Conservation (phyloP, 1,140 invertebrate genomes). For the Ceratina australensis region DNA sequence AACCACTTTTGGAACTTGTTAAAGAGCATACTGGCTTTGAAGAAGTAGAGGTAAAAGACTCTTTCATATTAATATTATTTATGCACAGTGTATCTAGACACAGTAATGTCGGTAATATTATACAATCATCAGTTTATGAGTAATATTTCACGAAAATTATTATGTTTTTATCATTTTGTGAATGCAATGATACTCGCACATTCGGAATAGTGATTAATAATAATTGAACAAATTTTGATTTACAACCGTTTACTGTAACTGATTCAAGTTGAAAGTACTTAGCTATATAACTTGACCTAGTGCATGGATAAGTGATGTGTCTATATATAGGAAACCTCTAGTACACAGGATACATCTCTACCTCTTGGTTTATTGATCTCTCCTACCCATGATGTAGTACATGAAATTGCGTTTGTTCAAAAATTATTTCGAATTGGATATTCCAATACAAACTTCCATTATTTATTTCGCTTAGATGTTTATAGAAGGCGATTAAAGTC, state of each 20-base stretch:
- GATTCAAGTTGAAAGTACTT: conserved; percentile 64
- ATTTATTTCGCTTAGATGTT: too few species aligned
- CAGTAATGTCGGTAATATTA: neutral
- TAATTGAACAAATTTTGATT: neutral
- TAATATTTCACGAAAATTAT: too few species aligned
- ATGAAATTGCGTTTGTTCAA: conserved; percentile 34
- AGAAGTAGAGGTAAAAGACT: conserved; percentile 82
- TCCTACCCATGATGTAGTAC: conserved; percentile 58
- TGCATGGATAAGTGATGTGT: conserved; percentile 74
- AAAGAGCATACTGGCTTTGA: conserved; percentile 92
- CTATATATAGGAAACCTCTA: conserved; percentile 71
- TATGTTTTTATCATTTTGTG: too few species aligned
- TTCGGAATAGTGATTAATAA: neutral
- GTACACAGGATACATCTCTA: conserved; percentile 71
- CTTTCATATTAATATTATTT: neutral
- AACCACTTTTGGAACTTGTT: conserved; percentile 91
- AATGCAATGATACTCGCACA: too few species aligned
- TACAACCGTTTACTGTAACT: conserved; percentile 11
- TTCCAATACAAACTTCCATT: neutral
- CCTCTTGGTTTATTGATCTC: conserved; percentile 78
- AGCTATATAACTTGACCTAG: conserved; percentile 80
- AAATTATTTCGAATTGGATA: conserved; percentile 17
- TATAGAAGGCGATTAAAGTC: too few species aligned
- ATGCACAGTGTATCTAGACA: too few species aligned
- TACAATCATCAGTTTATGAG: neutral